Base-by-base conservation (phyloP, 2,888 invertebrate genomes). In the Lacanobia wlatinum region DNA sequence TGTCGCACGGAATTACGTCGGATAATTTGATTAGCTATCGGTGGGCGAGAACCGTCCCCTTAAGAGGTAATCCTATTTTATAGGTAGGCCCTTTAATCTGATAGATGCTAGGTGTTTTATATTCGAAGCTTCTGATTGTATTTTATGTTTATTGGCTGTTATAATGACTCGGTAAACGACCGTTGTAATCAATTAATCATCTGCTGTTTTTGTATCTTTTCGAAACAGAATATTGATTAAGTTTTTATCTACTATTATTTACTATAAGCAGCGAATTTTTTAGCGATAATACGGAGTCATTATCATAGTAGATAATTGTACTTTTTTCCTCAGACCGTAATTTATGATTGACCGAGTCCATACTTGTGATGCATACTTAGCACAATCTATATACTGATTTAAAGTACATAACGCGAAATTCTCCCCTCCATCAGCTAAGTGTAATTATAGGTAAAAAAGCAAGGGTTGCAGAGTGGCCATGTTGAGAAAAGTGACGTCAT, bases 21-120 rank as follows among this genome's bases (percentile, higher is more conserved):
- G 92, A 92, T 95, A 94, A 95, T 95, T 94, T 93, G 94, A 95
- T 95, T 95, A 95, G 92, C 90, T 92, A 94, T 94, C 90, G 92
- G 94, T 92, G 91, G 92, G 90, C 92, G 91, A 91, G 88, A 91
- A 91, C 89, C 90, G 91, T 87, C 88, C 94, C 92, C 92, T 92
- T 91, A 91, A 92, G 91, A 92, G 91, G 91, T 94, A 93, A 94
- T 94, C 93, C 91, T 90, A 87, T 94, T 94, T 92, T 92, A 91
- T 93, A 92, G 89, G 90, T 85, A 88, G 85, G 90, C 86, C 88
- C 88, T 89, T 91, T 92, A 92, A 92, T 90, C 90, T 91, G 90
- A 91, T 90, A 88, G 90, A 89, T 87, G 87, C 87, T 87, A 86
- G 87, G 86, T 90, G 87, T 89, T 87, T 88, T 87, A 87, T 84